These are phyloP conservation scores for Rhinoderma darwinii DNA, from an alignment of 2,113 vertebrate species.

Conservation along the genomic window DNA sequence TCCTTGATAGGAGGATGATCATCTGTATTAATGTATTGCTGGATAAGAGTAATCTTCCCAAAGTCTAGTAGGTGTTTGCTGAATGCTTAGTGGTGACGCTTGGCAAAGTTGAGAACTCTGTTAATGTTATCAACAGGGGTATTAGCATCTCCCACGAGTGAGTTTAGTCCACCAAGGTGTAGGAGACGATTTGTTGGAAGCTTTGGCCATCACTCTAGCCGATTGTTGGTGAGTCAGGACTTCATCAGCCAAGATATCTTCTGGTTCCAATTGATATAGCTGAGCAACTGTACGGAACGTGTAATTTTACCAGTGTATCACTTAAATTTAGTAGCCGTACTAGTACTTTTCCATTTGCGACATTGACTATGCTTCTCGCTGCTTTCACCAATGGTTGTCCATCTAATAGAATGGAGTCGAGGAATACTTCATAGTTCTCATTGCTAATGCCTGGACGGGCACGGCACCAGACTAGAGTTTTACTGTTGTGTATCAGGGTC, in stretches of 20 bases:
- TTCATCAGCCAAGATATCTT: neutral
- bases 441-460: no score
- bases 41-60: no score
- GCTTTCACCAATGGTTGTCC: neutral
- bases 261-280: neutral
- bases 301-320: neutral
- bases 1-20: no score
- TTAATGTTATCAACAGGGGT: neutral
- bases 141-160: neutral
- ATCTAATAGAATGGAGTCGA: no score
- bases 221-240: neutral
- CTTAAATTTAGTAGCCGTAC: neutral
- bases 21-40: no score
- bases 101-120: no score
- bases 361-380: neutral
- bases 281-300: no score
- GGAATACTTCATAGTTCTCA: no score
- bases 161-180: neutral
- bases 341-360: neutral
- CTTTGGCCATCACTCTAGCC: no score
- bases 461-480: no score
- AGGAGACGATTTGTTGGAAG: neutral
- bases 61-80: no score
- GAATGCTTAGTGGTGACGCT: neutral
- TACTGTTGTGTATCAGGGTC: no score